Evolutionary conservation across 1,140 invertebrate genomes (phyloP), one percentile per base, ranked within the genome.

Genomic region (Xylocopa sonorina): DNA sequence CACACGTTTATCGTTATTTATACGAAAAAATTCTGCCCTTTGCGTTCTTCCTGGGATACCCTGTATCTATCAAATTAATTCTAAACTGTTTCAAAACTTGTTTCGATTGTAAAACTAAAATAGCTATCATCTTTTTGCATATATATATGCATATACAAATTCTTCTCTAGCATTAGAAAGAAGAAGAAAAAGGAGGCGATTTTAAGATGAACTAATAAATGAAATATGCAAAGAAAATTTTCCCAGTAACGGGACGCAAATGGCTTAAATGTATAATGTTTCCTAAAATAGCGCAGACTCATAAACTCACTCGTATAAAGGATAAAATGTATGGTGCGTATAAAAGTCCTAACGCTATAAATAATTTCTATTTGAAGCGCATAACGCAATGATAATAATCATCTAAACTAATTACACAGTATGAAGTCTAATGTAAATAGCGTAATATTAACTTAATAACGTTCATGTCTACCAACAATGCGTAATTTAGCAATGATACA

Each of bases 291-390:
- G 58, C 60, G 50, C 50, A 79, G 51, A 80, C 69, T 72, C 57
- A 78, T 73, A 51, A 78, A 67, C 46, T 84, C 82, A 80, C 82
- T 84, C 71, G 43, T 78, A 82, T 43, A 66, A 72, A 50, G 38
- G 46, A 81, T 64, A 84, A 84, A 84, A 85, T 34, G 18, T 68
- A n/a, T 48, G n/a, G 34, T 78, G 80, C 53, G 24, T 78, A 85
- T 74, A 86, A 85, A 86, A 85, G 75, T 27, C 46, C 48, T 85
- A 85, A 58, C 68, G 32, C 43, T 82, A 85, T 78, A 78, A 84
- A 84, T 81, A 84, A 81, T 75, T 48, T 75, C 73, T 80, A 83
- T 71, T 50, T 24, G 46, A 86, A 86, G 81, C 77, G 77, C 58
- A 81, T 86, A 83, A 82, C 51, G 86, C n/a, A 68, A 67, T 38